Conservation (phyloP, 1,140 invertebrate genomes). For the Cyclina sinensis region DNA sequence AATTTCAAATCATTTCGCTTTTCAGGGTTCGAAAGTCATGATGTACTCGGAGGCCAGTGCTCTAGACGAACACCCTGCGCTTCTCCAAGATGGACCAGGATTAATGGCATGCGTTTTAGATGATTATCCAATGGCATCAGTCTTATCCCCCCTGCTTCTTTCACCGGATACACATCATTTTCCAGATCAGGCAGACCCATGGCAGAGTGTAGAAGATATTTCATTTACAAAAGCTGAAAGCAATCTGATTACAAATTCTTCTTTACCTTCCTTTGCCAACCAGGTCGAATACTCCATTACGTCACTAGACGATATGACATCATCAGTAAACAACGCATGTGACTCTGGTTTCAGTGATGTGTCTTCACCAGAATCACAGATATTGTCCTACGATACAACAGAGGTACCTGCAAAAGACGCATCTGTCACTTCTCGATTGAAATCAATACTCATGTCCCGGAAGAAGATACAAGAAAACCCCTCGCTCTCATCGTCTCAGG, state of each 20-base stretch:
- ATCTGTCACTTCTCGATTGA: conserved; percentile 14
- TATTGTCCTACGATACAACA: neutral
- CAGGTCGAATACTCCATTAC: neutral
- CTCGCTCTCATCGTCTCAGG: neutral
- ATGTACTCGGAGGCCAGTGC: neutral
- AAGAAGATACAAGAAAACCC: neutral
- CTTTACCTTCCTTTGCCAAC: no score
- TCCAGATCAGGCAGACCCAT: neutral
- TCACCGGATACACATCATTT: neutral
- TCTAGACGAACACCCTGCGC: neutral
- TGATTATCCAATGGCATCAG: neutral
- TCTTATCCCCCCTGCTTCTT: neutral
- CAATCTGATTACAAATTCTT: neutral
- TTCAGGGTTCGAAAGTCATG: no score
- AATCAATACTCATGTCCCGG: conserved; percentile 45
- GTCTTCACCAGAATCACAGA: neutral
- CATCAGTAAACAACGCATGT: neutral
- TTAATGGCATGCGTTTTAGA: neutral
- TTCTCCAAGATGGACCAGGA: neutral
- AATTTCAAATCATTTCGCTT: no score
- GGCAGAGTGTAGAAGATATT: neutral
- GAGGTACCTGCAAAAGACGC: neutral
- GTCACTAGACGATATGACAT: neutral
- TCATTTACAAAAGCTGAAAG: neutral
- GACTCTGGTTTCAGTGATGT: neutral